phyloP scores from a whole-genome alignment of 2,888 invertebrate species.

The Xestia rhomboidea region DNA sequence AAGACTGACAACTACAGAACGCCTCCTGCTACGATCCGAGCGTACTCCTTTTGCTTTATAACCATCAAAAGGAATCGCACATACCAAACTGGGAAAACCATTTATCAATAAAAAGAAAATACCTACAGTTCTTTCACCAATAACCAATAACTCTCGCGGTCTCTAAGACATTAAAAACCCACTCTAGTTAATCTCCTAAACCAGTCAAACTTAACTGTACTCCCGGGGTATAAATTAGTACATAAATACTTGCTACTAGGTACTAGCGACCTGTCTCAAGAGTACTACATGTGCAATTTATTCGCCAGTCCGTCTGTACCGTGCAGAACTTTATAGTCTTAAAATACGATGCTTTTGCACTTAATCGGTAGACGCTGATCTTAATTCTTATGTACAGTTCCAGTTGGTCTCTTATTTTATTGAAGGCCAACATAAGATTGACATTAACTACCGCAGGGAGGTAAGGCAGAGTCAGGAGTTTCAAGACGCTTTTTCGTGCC shows the following conservation, averaged over 20 bases:
- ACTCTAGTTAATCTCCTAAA: background rate
- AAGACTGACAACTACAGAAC: too few relatives aligned
- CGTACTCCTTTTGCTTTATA: too few relatives aligned
- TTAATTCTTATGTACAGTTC: constrained; percentile 20
- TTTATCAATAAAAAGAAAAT: too few relatives aligned
- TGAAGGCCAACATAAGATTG: background rate
- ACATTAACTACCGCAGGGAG: too few relatives aligned
- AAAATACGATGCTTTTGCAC: constrained; percentile 34
- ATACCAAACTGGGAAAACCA: background rate
- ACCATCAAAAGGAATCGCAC: too few relatives aligned
- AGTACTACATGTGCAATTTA: constrained; percentile 44
- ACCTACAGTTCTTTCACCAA: background rate
- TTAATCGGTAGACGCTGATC: constrained; percentile 6
- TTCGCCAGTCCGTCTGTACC: constrained; percentile 25
- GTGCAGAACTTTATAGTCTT: constrained; percentile 28
- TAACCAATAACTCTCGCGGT: background rate
- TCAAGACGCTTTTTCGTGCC: too few relatives aligned
- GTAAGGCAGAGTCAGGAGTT: too few relatives aligned
- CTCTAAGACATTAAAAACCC: background rate
- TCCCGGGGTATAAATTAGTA: background rate
- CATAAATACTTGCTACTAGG: background rate
- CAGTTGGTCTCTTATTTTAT: background rate
- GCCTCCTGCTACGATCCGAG: background rate
- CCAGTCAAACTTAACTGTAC: background rate
- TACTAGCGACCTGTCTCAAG: constrained; percentile 14